Base-by-base conservation (phyloP, 2,797 vertebrate species). In the Syndactyla subalaris region DNA sequence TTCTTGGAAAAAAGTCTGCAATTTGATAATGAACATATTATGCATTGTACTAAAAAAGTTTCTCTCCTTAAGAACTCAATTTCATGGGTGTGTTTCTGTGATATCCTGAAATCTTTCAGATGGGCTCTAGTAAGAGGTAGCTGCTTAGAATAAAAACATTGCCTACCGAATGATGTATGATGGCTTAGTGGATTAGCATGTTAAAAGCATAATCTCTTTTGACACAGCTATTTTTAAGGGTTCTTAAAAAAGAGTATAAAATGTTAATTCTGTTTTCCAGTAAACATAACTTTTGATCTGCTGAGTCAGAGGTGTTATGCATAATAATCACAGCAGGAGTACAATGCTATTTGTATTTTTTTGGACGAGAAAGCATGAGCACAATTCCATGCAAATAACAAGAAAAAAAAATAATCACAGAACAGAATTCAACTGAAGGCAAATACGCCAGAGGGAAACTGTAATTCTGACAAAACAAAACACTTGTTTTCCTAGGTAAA, bases 211-310 rank as follows among this genome's bases (percentile, higher is more conserved):
- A 92, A 95, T 75, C 89, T 92, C 90, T 94, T 93, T 86, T 63
- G 55, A 95, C 76, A 92, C 38, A 85, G 85, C 39, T 92, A 94
- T 96, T 95, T 93, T 88, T 73, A 95, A 89, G n/a, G 62, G 24
- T 66, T 83, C 38, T 81, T 80, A 7, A 79, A 84, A 65, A 85
- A 73, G 85, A 62, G 36, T 46, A 73, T 34, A 55, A 94, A 91
- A 91, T 79, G 62, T 85, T 94, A 95, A 92, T 93, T 93, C 79
- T 93, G 76, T 91, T 94, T 95, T 86, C 52, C 82, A 94, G 52
- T 88, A 96, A 95, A 93, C 66, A 54, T 66, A 94, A 91, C 55
- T 91, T 95, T 71, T 88, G 76, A 93, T 96, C 66, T 91, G 85
- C 82, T 94, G 89, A 94, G 58, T 92, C 87, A 88, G 76, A 96